Conservation (phyloP, 2,888 invertebrate genomes). For the Cacoxenus indagator region DNA sequence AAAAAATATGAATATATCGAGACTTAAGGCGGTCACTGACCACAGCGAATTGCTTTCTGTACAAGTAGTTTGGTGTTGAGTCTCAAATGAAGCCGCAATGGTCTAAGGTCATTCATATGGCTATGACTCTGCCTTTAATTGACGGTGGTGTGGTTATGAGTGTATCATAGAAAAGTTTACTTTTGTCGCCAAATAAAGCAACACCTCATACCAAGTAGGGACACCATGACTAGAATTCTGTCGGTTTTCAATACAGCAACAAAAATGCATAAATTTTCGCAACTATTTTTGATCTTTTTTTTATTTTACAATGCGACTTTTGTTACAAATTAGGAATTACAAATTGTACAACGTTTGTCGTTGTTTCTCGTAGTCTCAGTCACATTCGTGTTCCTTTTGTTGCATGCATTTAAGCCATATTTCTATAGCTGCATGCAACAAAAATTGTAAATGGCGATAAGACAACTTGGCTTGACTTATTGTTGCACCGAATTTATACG, state of each 20-base stretch:
- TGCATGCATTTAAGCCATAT: conserved; percentile 48
- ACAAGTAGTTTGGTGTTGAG: not conserved
- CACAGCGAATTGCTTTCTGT: not conserved
- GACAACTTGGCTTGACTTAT: conserved; percentile 16
- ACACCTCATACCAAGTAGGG: not conserved
- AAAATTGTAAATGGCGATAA: not conserved
- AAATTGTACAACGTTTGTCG: conserved; percentile 49
- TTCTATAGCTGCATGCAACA: conserved; percentile 24
- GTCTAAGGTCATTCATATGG: conserved; percentile 17
- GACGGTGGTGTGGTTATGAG: not conserved
- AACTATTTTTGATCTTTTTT: conserved; percentile 32
- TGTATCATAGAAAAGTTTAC: conserved; percentile 46
- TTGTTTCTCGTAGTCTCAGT: conserved; percentile 16
- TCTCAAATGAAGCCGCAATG: not conserved
- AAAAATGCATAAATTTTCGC: conserved; percentile 54
- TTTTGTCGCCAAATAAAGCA: conserved; percentile 41
- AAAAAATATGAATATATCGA: conserved; percentile 1
- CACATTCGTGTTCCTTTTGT: not conserved
- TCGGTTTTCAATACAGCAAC: conserved; percentile 48
- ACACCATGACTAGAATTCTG: conserved; percentile 20
- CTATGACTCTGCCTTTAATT: not conserved
- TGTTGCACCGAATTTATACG: conserved; percentile 10
- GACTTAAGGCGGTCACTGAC: not conserved
- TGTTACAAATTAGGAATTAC: conserved; percentile 56
- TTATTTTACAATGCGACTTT: not conserved